Evolutionary conservation across 2,888 invertebrate genomes (phyloP).

Genomic region (Zygogramma bicolorata): DNA sequence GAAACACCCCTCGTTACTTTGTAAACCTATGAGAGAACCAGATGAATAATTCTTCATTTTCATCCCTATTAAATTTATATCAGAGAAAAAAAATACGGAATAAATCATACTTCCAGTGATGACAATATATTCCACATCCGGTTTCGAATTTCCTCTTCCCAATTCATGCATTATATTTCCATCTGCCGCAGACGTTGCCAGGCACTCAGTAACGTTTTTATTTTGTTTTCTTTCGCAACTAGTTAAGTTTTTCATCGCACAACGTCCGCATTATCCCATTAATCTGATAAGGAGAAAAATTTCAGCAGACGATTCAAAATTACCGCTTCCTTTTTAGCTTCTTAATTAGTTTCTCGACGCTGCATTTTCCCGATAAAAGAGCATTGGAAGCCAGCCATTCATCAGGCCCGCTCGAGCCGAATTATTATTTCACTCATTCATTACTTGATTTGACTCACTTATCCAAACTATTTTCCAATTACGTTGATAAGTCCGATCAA

Average conservation of each 20-base stretch:
- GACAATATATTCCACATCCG: background rate
- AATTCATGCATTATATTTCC: background rate
- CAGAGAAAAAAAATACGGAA: too few species aligned
- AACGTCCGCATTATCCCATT: constrained; percentile 31
- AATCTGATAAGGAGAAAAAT: constrained; percentile 40
- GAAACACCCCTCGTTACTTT: too few species aligned
- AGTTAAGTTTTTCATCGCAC: constrained; percentile 31
- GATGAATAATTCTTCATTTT: too few species aligned
- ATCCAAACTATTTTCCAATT: constrained; percentile 33
- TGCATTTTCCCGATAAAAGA: constrained; percentile 38
- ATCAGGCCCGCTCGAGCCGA: constrained; percentile 23
- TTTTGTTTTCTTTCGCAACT: constrained; percentile 25
- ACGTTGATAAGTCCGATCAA: constrained; percentile 24
- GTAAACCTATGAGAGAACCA: too few species aligned
- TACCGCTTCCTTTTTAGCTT: constrained; percentile 40
- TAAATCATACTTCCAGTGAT: too few species aligned
- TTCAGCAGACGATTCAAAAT: constrained; percentile 41
- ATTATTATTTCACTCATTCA: constrained; percentile 34
- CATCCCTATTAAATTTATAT: too few species aligned
- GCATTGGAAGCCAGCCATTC: constrained; percentile 26
- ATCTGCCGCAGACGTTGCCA: background rate
- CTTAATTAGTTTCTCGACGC: constrained; percentile 41
- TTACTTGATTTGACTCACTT: constrained; percentile 27
- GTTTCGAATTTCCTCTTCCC: background rate
- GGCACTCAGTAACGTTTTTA: constrained; percentile 1